Evolutionary conservation across 2,888 invertebrate species (phyloP), one percentile per base, ranked within the genome.

Genomic region (Sinotaia quadrata): DNA sequence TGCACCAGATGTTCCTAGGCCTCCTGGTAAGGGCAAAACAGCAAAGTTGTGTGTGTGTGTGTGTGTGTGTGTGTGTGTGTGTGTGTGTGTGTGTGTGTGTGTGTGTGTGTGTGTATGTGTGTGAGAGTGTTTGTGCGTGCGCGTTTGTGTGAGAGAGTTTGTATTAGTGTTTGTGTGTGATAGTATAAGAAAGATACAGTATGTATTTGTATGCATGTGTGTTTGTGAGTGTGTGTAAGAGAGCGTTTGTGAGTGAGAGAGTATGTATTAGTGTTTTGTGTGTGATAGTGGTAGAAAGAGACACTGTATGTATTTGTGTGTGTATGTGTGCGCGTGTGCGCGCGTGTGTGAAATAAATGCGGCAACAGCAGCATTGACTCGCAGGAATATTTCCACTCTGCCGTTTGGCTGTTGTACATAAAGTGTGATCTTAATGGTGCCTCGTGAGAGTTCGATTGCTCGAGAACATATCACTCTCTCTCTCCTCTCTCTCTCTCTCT

Each of bases 171-270:
- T 51, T 36, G 52, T 49, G 37, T 49, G 29, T 51, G 52, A 18
- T 36, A 4, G 41, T 29, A 33, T 8, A 37, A 18, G 56, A 1
- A 49, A 58, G 37, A 59, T 51, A 51, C 52, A 59, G 67, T 51
- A 60, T 51, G 65, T 31, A 29, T 27, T 36, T 41, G 65, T 31
- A 41, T 31, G 62, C 51, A 52, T 36, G 52, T 52, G 63, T 34
- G 63, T 52, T 51, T 52, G 63, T 52, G 36, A 51, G 63, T 52
- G 52, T 34, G 65, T 44, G 57, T 47, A 58, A 57, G 67, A 67
- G 49, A 67, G 67, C 58, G 59, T 49, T 49, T 37, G 59, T 59
- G 59, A 67, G 67, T 52, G 59, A 60, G 67, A 67, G 60, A 33
- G 37, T 51, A 58, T 33, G 67, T 49, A 8, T 33, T n/a, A n/a